phyloP scores from a whole-genome alignment of 2,113 vertebrate species.

The Peucedramus taeniatus region DNA sequence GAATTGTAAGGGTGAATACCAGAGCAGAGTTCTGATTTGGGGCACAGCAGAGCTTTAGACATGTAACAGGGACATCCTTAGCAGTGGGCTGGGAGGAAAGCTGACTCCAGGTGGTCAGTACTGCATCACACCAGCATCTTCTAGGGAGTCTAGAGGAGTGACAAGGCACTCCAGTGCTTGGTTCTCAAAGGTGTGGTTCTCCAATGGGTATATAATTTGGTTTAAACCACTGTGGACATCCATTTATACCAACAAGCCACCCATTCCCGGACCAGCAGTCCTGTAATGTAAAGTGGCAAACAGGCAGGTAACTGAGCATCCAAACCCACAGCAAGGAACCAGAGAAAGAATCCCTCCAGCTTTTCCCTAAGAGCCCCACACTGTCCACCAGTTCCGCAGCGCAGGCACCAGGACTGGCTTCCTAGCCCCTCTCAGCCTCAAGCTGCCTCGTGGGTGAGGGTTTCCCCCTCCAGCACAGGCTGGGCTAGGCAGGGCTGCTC shows the following conservation, averaged over 20 bases:
- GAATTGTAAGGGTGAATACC: background rate
- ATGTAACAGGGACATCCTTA: background rate
- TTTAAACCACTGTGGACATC: background rate
- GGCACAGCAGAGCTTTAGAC: background rate
- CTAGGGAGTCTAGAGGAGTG: background rate
- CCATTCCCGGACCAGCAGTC: background rate
- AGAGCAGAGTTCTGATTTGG: background rate
- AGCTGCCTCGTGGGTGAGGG: background rate
- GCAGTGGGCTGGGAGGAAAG: background rate
- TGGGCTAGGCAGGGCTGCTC: background rate
- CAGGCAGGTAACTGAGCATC: background rate
- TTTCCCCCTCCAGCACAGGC: background rate
- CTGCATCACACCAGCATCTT: background rate
- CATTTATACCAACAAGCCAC: accelerated
- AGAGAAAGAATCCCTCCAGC: background rate
- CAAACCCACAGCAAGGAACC: background rate
- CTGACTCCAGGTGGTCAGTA: background rate
- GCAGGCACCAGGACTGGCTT: background rate
- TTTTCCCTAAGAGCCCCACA: background rate
- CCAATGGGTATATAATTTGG: accelerated
- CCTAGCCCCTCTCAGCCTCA: no score
- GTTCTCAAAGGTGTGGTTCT: no score
- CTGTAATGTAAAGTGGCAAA: background rate
- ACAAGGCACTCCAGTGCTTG: no score
- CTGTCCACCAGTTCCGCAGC: background rate